A percentile compares a stretch with the other conserved stretches of the same genome.
Conservation (phyloP, 2,113 vertebrate species). For the Syrmaticus mikado region DNA sequence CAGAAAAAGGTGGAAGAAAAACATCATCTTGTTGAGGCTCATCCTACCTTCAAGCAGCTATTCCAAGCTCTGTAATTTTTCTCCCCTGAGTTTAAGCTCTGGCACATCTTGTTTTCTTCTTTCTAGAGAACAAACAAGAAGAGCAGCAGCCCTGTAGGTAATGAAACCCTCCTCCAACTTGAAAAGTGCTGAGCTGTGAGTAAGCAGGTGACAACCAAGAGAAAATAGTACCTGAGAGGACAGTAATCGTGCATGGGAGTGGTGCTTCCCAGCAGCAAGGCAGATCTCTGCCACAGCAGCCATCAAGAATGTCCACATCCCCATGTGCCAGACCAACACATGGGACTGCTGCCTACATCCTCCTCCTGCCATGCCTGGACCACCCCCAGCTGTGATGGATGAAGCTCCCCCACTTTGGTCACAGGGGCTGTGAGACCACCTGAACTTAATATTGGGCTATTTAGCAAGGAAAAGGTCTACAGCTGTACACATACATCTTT, state of each 20-base stretch:
- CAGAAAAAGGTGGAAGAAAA: background rate
- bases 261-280: background rate
- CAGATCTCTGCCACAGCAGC: background rate
- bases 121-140: constrained; percentile 15
- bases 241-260: background rate
- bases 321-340: background rate
- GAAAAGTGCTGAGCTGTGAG: background rate
- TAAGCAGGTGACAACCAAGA: background rate
- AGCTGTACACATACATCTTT: background rate
- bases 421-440: background rate
- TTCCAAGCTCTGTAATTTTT: background rate
- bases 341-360: rapidly evolving
- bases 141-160: background rate
- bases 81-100: background rate
- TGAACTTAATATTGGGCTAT: background rate
- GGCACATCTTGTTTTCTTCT: background rate
- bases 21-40: background rate
- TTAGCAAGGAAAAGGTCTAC: background rate
- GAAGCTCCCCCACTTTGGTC: background rate
- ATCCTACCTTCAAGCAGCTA: background rate
- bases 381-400: background rate
- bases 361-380: background rate
- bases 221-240: background rate
- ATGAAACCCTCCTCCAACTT: background rate
- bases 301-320: background rate